A percentile compares a stretch with the other conserved stretches of the same genome.
Conservation (phyloP, 2,797 vertebrate species). For the Sebastes elongatus region DNA sequence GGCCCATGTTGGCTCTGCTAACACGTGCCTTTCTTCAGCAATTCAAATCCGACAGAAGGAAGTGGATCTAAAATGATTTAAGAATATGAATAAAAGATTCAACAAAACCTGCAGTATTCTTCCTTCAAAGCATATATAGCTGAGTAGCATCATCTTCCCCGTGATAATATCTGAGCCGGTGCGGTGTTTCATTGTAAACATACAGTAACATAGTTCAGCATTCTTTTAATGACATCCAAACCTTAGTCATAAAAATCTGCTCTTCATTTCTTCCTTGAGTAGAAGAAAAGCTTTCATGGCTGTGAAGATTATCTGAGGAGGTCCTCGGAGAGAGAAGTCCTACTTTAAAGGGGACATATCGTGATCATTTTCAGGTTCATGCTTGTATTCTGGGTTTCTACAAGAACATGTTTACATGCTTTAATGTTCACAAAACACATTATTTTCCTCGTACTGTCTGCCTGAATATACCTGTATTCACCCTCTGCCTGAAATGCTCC, state of each 20-base stretch:
- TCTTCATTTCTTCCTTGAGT: slow-evolving; percentile 44
- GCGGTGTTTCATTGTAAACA: slow-evolving; percentile 42
- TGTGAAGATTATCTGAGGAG: slow-evolving; percentile 27
- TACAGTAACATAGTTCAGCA: slow-evolving; percentile 1
- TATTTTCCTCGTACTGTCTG: too few relatives aligned
- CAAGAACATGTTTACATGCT: too few relatives aligned
- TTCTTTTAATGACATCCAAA: slow-evolving; percentile 51
- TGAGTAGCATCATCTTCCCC: slow-evolving; percentile 6
- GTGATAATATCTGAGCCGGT: slow-evolving; percentile 53
- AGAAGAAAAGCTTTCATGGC: slow-evolving; percentile 34
- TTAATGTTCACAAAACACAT: too few relatives aligned
- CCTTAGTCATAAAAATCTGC: slow-evolving; percentile 50
- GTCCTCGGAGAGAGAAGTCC: slow-evolving; percentile 29
- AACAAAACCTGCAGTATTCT: slow-evolving; percentile 34
- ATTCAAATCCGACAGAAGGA: slow-evolving; percentile 36
- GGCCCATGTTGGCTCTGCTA: slow-evolving; percentile 18
- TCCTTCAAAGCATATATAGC: slow-evolving; percentile 31
- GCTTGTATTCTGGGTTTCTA: too few relatives aligned
- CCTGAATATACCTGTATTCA: too few relatives aligned
- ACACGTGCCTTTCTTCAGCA: slow-evolving; percentile 22
- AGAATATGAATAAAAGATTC: slow-evolving; percentile 55
- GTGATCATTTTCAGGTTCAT: too few relatives aligned
- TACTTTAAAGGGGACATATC: not conserved
- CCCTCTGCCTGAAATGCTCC: too few relatives aligned
- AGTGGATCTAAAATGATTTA: slow-evolving; percentile 46